Evolutionary conservation across 2,888 invertebrate genomes (phyloP).

Genomic region (Drosophila sordidula): DNA sequence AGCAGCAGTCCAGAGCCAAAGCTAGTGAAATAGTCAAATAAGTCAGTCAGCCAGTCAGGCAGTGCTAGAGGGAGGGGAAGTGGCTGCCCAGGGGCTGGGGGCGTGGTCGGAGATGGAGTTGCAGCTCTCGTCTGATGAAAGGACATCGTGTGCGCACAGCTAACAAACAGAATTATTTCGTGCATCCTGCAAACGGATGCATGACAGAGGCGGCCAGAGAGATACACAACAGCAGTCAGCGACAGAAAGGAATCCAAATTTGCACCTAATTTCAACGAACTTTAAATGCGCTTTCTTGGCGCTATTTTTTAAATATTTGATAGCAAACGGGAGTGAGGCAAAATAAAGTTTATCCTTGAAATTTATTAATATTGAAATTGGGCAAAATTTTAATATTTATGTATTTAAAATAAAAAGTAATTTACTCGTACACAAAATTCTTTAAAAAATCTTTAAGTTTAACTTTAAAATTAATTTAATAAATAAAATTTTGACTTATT

Average conservation of each 20-base stretch:
- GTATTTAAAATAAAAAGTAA: too few species aligned
- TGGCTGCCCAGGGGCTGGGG: background rate
- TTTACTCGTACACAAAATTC: too few species aligned
- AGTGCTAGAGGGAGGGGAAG: conserved; percentile 9
- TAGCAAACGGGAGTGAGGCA: too few species aligned
- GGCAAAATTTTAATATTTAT: too few species aligned
- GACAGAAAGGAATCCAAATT: conserved; percentile 4
- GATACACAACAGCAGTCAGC: conserved; percentile 33
- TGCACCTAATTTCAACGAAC: conserved; percentile 1
- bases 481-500: too few species aligned
- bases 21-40: conserved; percentile 59
- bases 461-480: too few species aligned
- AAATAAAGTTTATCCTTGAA: too few species aligned
- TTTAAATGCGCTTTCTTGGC: conserved; percentile 9
- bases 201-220: conserved; percentile 61
- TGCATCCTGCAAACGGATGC: conserved; percentile 78
- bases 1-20: conserved; percentile 14
- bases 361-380: too few species aligned
- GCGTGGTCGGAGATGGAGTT: conserved; percentile 32
- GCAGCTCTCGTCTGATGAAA: conserved; percentile 59
- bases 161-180: conserved; percentile 79
- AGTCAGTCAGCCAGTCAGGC: conserved; percentile 66
- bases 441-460: too few species aligned
- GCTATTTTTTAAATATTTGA: too few species aligned
- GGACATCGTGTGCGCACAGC: conserved; percentile 54